Evolutionary conservation across 2,113 vertebrate species (phyloP).

Genomic region (Oryzias celebensis): DNA sequence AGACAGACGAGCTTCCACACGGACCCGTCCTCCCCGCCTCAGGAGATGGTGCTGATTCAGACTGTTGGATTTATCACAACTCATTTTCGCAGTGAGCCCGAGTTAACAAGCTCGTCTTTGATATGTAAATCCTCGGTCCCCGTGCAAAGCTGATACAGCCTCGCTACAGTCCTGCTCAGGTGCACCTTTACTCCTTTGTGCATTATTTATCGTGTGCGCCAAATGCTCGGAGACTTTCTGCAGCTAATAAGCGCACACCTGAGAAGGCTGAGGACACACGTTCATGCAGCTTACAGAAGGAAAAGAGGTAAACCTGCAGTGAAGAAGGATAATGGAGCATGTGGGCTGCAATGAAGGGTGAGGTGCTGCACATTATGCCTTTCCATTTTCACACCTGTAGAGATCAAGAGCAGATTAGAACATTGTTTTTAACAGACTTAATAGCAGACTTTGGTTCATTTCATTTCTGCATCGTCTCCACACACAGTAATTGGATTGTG

Average conservation of each 20-base stretch:
- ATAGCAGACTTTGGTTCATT: conserved; percentile 61
- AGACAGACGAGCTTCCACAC: neutral
- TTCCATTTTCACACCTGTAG: conserved; percentile 18
- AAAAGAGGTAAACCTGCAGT: neutral
- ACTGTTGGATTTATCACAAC: conserved; percentile 62
- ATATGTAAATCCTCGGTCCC: conserved; percentile 72
- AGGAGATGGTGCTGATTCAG: conserved; percentile 47
- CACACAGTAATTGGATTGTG: conserved; percentile 71
- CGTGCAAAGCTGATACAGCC: conserved; percentile 54
- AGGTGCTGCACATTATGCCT: conserved; percentile 23
- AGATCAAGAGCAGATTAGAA: conserved; percentile 33
- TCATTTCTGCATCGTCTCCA: conserved; percentile 48
- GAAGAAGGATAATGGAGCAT: neutral
- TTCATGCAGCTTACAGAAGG: conserved; percentile 4
- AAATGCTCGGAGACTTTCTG: conserved; percentile 29
- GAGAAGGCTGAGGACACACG: conserved; percentile 7
- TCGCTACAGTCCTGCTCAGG: conserved; percentile 57
- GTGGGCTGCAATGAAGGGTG: neutral
- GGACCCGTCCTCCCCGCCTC: conserved; percentile 18
- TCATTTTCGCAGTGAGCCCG: conserved; percentile 64
- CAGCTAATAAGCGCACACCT: conserved; percentile 27
- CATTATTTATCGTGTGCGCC: conserved; percentile 29
- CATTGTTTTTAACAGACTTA: conserved; percentile 32
- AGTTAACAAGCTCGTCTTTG: conserved; percentile 72
- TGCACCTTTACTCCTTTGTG: conserved; percentile 41